Base-by-base conservation (phyloP, 1,140 invertebrate genomes). In the Zaprionus taronus region DNA sequence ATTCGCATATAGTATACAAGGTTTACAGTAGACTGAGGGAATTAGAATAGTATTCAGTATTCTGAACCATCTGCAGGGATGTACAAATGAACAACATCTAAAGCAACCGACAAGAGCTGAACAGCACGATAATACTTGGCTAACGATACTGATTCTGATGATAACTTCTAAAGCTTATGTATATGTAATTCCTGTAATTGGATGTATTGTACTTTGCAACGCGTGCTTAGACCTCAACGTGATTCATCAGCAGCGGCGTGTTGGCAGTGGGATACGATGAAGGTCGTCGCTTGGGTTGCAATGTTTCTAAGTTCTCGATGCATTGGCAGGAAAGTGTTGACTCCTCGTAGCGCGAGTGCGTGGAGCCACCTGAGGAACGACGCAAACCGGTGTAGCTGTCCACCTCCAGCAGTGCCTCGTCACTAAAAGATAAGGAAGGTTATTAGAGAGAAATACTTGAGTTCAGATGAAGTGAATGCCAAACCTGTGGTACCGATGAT, bases 381-480 rank as follows among this genome's bases (percentile, higher is more conserved):
- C 93, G 79, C 5, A 93, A 79, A 2, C 93, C 93, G 2, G 87
- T 92, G 31, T 91, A 91, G 2, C 85, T 83, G 47, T 94, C 93
- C 12, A 94, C 94, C 91, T 95, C 95, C 81, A 95, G 93, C 14
- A 95, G 90, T 60, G 94, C 94, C 86, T 95, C 94, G 71, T 94
- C 94, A 87, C 94, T 94, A 55, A 90, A 93, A 72, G 1, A 47
- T 28, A 9, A 31, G 38, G 0, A 2, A 41, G 5, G 12, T 17
- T 17, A 17, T 26, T 22, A 61, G 44, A 28, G 12, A 11, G 6
- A 11, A 28, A 3, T 14, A 2, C n/a, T 15, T 17, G 0, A 4
- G 1, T 7, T 34, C 2, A 17, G 22, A 31, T 17, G 2, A 12
- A 6, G 0, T n/a, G 15, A 17, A 26, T 36, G 22, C 3, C 38